A percentile compares a stretch with the other conserved stretches of the same genome.
These are phyloP conservation scores for Dendrocopos noguchii DNA, from an alignment of 2,113 vertebrate species.

Conservation along the genomic window DNA sequence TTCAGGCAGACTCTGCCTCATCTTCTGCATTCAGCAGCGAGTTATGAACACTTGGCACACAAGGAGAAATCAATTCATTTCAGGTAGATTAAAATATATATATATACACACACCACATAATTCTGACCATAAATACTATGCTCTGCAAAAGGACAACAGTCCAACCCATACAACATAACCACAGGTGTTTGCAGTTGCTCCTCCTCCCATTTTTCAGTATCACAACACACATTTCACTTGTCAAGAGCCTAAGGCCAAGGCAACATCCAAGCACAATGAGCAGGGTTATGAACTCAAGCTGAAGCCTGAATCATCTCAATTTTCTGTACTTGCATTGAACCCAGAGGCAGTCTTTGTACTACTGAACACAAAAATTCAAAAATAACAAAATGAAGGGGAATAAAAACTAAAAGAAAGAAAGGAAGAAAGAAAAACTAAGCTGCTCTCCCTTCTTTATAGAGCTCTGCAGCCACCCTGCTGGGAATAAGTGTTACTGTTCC, in stretches of 20 bases:
- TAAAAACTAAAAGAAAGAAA: background rate
- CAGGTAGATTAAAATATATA: background rate
- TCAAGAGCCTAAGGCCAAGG: background rate
- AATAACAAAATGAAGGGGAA: background rate
- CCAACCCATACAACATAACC: background rate
- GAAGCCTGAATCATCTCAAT: conserved; percentile 32
- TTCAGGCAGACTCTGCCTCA: background rate
- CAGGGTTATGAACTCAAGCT: conserved; percentile 6
- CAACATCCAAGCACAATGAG: background rate
- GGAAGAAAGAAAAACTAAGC: background rate
- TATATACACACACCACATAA: background rate
- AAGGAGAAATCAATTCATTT: background rate
- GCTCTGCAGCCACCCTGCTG: background rate
- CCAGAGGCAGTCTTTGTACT: background rate
- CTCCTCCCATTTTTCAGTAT: background rate
- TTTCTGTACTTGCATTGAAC: background rate
- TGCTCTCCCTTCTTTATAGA: background rate
- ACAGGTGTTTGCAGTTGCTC: background rate
- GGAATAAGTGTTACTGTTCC: background rate
- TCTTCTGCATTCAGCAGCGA: background rate
- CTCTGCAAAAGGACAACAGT: background rate
- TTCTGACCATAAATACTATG: background rate
- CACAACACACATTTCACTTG: background rate
- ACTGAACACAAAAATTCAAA: background rate
- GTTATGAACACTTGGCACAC: background rate